Conservation (phyloP, 64 coral and sea anemone species). For the Montipora capricornis region DNA sequence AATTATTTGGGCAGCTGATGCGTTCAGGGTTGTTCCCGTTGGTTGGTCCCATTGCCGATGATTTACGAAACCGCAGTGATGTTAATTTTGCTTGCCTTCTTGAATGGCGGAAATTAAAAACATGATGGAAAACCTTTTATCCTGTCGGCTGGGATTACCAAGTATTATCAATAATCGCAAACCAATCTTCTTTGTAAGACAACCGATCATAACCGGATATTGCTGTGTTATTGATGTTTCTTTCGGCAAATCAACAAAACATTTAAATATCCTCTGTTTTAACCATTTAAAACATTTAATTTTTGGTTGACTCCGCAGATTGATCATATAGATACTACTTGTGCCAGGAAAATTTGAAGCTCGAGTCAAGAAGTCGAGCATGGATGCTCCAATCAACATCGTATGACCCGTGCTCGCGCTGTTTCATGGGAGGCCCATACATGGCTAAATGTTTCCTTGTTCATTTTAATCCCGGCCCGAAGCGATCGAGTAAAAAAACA, state of each 20-base stretch:
- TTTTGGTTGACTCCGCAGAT: too few species aligned
- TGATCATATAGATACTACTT: too few species aligned
- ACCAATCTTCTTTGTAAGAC: neutral
- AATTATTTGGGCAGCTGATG: conserved; percentile 37
- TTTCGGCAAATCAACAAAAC: neutral
- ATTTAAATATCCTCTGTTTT: neutral
- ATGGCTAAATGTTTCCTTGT: too few species aligned
- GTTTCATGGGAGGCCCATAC: too few species aligned
- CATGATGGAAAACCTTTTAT: neutral
- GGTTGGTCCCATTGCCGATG: neutral
- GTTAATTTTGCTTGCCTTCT: neutral
- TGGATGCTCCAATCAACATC: too few species aligned
- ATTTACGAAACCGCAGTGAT: neutral
- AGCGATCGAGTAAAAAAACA: too few species aligned
- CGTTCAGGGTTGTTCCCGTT: neutral
- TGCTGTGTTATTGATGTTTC: neutral
- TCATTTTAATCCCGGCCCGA: too few species aligned
- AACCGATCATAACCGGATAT: neutral
- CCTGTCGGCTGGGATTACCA: conserved; percentile 12
- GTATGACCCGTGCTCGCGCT: too few species aligned
- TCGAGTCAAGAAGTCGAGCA: too few species aligned
- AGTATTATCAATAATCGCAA: neutral
- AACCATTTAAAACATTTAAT: too few species aligned
- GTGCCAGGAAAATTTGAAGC: too few species aligned
- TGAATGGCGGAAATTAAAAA: conserved; percentile 30